phyloP scores from a whole-genome alignment of 1,140 invertebrate species.

The Popillia japonica region DNA sequence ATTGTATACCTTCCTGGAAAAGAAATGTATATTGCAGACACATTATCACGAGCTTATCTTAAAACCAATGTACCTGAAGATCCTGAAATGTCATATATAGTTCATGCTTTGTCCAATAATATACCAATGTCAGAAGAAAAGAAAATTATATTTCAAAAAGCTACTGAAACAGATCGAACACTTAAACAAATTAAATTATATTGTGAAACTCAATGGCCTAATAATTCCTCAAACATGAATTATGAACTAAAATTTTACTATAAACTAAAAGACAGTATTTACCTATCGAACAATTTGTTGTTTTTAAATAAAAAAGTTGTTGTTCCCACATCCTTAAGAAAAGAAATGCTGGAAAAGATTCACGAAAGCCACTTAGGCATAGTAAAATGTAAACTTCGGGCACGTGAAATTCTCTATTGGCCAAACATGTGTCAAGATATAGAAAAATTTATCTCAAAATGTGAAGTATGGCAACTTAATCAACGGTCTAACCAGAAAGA shows the following conservation, averaged over 20 bases:
- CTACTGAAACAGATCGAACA: constrained; percentile 23
- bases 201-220: constrained; percentile 41
- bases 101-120: constrained; percentile 43
- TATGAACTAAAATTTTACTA: constrained; percentile 41
- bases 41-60: constrained; percentile 46
- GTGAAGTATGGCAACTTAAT: too few relatives aligned
- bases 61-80: constrained; percentile 36
- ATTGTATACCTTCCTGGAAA: constrained; percentile 54
- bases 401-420: constrained; percentile 37
- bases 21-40: constrained; percentile 50
- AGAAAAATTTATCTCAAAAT: constrained; percentile 1
- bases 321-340: constrained; percentile 31
- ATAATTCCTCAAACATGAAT: constrained; percentile 37
- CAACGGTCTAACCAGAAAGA: constrained; percentile 14
- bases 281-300: constrained; percentile 40
- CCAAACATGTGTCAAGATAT: neutral
- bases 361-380: constrained; percentile 46
- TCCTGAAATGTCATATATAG: constrained; percentile 38
- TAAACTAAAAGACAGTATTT: constrained; percentile 45
- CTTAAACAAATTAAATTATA: constrained; percentile 36
- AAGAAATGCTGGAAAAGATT: constrained; percentile 44
- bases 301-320: constrained; percentile 39
- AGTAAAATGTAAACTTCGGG: constrained; percentile 40
- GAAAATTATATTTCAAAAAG: constrained; percentile 16
- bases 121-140: constrained; percentile 36